These are phyloP conservation scores for Pygoscelis adeliae DNA, from an alignment of 2,113 vertebrate genomes.

Conservation along the genomic window DNA sequence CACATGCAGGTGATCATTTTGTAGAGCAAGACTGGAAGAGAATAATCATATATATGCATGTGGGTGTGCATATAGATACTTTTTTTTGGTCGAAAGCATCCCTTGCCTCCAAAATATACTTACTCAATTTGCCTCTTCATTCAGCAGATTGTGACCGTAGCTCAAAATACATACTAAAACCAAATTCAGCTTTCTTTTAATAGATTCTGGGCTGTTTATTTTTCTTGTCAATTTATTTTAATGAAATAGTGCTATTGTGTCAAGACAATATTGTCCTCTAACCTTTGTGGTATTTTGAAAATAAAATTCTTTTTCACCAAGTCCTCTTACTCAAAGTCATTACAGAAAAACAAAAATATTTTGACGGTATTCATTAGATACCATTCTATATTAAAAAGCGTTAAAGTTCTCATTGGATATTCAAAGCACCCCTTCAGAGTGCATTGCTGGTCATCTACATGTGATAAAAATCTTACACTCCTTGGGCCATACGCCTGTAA, in stretches of 20 bases:
- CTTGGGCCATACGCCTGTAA: neutral
- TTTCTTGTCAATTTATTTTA: neutral
- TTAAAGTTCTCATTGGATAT: neutral
- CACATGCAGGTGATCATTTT: neutral
- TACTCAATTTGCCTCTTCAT: neutral
- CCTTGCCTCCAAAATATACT: neutral
- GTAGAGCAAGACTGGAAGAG: neutral
- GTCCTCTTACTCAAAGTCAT: neutral
- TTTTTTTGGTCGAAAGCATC: neutral
- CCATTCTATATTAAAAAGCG: neutral
- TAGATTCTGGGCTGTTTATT: neutral
- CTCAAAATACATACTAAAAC: neutral
- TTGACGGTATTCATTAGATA: neutral
- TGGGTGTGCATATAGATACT: too few species aligned
- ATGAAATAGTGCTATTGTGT: neutral
- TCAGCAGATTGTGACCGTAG: neutral
- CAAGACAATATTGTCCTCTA: neutral
- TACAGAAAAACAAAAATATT: fast-evolving
- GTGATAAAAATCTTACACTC: neutral
- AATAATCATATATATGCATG: neutral
- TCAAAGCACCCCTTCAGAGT: neutral
- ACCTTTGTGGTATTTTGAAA: neutral
- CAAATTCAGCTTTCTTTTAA: neutral
- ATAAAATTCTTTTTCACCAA: neutral
- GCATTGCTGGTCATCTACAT: neutral